Evolutionary conservation across 2,888 invertebrate genomes (phyloP), one percentile per base, ranked within the genome.

Genomic region (Drosophila multiciliata): DNA sequence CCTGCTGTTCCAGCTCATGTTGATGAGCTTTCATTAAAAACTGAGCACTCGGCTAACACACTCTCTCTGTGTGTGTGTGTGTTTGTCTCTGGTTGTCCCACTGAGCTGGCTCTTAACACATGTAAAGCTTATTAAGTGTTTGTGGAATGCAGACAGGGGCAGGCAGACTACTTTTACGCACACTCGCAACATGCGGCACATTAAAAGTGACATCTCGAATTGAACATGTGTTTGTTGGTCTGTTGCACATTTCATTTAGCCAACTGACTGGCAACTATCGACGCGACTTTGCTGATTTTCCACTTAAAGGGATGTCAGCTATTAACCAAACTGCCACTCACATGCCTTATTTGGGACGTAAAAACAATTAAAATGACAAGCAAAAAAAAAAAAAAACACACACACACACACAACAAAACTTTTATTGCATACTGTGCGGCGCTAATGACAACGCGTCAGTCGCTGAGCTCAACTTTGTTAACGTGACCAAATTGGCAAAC

Each of bases 1-100:
- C 75, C 75, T 76, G 79, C 76, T 55, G 54, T 49, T 61, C 32
- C 32, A 45, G 54, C 33, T 20, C 9, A 72, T 84, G 80, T 75
- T 77, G 87, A 89, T 87, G 89, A 87, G 88, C 75, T 81, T 89
- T 86, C 78, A 90, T 90, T 90, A 90, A 85, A 85, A 85, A 85
- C 62, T 49, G 65, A 79, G 74, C 64, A 58, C 57, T 50, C 61
- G 38, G 42, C 59, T 49, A 29, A 57, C 29, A 36, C 12, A 23
- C 36, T 50, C 32, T 35, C 15, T 42, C 12, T 35, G 26, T 40
- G 23, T 29, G 32, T 48, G 29, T 48, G 29, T 36, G 20, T 20
- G 65, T 32, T 35, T 15, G 32, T 29, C 58, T 20, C 29, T 60
- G 57, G 11, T 11, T 45, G 52, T 53, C 64, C 49, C 55, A 55